phyloP scores from a whole-genome alignment of 2,113 vertebrate genomes.

The Ardeotis arabs region DNA sequence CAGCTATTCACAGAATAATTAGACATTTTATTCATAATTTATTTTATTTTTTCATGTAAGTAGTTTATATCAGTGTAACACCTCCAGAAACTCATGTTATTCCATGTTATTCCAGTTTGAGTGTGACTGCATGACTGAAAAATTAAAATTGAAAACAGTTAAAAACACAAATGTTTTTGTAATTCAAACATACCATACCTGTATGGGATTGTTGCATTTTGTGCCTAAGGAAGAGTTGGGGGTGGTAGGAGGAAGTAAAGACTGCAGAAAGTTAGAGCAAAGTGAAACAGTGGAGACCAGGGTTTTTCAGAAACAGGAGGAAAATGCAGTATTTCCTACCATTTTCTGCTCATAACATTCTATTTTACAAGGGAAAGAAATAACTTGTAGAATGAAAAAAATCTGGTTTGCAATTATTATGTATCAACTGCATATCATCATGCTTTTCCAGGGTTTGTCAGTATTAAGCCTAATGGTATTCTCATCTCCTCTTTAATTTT shows the following conservation, averaged over 20 bases:
- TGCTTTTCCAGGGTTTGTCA: neutral
- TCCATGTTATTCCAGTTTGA: neutral
- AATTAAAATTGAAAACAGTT: neutral
- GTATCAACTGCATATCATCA: neutral
- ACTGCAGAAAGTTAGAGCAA: neutral
- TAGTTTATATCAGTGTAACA: neutral
- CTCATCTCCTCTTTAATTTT: neutral
- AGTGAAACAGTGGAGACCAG: neutral
- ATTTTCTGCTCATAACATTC: accelerated
- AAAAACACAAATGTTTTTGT: neutral
- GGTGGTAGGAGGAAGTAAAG: neutral
- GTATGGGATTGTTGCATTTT: neutral
- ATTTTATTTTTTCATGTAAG: neutral
- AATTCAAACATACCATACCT: neutral
- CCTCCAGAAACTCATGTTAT: neutral
- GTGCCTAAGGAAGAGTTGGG: neutral
- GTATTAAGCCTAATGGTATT: neutral
- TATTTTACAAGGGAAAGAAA: neutral
- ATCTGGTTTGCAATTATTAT: neutral
- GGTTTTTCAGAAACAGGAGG: neutral
- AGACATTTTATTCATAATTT: neutral
- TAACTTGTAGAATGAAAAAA: neutral
- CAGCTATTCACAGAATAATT: neutral
- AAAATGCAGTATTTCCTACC: neutral
- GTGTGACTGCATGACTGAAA: neutral